A percentile compares a stretch with the other conserved stretches of the same genome.
Evolutionary conservation across 1,140 invertebrate species (phyloP).

Genomic region (Gyrodactylus salaris): DNA sequence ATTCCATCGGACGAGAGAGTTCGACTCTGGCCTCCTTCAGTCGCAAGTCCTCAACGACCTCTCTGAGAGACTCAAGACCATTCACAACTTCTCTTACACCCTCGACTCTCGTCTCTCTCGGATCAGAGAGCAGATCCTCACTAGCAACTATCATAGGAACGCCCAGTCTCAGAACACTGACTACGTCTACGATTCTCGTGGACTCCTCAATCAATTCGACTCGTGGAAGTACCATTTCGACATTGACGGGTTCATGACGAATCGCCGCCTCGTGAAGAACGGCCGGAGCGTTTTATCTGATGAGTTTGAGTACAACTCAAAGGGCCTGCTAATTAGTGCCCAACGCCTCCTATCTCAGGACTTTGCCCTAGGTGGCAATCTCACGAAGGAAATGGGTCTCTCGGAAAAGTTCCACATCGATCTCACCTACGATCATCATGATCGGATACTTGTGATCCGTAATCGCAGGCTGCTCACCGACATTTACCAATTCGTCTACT

Average conservation of each 20-base stretch:
- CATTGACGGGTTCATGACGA: background rate
- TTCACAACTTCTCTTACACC: background rate
- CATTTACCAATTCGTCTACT: background rate
- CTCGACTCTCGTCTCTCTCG: background rate
- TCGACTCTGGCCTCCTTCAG: too few species aligned
- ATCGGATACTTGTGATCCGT: background rate
- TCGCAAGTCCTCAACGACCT: too few species aligned
- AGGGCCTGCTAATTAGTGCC: background rate
- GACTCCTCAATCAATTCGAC: background rate
- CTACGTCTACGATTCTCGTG: background rate
- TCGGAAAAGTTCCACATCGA: background rate
- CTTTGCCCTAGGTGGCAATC: too few species aligned
- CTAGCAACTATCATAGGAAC: too few species aligned
- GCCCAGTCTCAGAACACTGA: background rate
- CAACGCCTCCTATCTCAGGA: background rate
- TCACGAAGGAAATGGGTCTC: background rate
- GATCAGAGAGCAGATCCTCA: background rate
- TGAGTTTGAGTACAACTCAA: background rate
- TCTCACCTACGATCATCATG: background rate
- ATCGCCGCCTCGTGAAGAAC: background rate
- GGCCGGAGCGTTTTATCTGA: background rate
- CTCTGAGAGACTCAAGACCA: background rate
- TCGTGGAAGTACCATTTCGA: background rate
- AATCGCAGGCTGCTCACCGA: background rate
- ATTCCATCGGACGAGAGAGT: too few species aligned